These are phyloP conservation scores for Australoheros scitulus DNA, from an alignment of 2,113 vertebrate genomes.

Conservation along the genomic window DNA sequence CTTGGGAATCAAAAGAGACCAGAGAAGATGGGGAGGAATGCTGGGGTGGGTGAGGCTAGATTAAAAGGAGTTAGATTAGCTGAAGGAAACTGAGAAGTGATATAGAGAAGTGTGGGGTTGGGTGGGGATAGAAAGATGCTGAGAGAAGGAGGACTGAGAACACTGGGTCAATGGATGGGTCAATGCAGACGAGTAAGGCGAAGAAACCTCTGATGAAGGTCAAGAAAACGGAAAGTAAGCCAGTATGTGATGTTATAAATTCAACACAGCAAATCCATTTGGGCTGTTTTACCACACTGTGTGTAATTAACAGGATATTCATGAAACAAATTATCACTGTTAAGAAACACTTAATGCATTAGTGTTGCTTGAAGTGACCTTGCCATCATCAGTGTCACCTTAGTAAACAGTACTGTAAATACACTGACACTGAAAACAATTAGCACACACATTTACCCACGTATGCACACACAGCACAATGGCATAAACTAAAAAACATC, in stretches of 20 bases:
- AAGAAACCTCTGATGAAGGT: constrained; percentile 26
- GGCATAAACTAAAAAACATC: not conserved
- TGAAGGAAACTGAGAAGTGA: constrained; percentile 12
- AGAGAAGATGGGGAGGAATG: not conserved
- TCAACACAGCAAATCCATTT: not conserved
- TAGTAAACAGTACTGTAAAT: not conserved
- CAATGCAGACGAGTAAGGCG: constrained; percentile 16
- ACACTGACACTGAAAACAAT: not conserved
- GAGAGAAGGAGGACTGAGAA: constrained; percentile 5
- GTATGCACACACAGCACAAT: not conserved
- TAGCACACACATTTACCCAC: not conserved
- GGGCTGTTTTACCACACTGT: not conserved
- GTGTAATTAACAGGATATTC: not conserved
- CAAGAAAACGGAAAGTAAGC: not conserved
- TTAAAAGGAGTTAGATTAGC: not conserved
- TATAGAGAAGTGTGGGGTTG: not conserved
- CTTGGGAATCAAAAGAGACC: constrained; percentile 18
- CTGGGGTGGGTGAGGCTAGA: not conserved
- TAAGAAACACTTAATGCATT: not conserved
- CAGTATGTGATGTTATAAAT: not conserved
- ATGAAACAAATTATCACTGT: not conserved
- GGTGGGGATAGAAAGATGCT: constrained; percentile 7
- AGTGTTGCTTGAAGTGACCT: not conserved
- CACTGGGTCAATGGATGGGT: constrained; percentile 37
- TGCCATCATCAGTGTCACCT: not conserved